Evolutionary conservation across 2,113 vertebrate genomes (phyloP), one percentile per base, ranked within the genome.

Genomic region (Rhadina sibilatrix): DNA sequence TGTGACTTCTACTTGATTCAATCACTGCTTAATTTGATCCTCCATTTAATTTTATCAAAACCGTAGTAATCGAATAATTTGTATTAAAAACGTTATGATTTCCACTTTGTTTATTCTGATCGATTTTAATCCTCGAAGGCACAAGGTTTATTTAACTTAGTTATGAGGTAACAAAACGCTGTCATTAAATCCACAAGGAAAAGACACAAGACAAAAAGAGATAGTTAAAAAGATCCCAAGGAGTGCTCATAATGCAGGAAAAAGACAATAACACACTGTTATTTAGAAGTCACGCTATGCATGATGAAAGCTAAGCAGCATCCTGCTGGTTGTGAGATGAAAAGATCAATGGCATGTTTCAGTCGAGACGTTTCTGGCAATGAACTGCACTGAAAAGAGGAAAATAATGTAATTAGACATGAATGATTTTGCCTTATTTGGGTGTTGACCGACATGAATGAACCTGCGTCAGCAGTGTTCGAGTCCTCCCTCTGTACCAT

Each of bases 41-140:
- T 86, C 70, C 94, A 92, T 96, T 96, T 97, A 93, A 96, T 93
- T 96, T 95, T 84, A 95, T 94, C 84, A 91, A 75, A 91, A 87
- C 56, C 5, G 57, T 33, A 84, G 88, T 92, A 95, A 96, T 86
- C 83, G 84, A 86, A 97, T 93, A 50, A 89, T 85, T 92, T 70
- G 74, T 59, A 75, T 87, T 94, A 66, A 77, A 96, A 93, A 11
- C 71, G 47, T 89, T 94, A 87, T 6, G 19, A 87, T 76, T 95
- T 97, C 87, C 92, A 95, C 96, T 92, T 92, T 91, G 66, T 92
- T 97, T 94, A 87, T 88, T 95, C 83, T 1, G 22, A 93, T 96
- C 85, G 78, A 81, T 94, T 95, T 94, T 90, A 84, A 93, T 95
- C 75, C 30, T 87, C 66, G 89, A 46, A 72, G 56, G 54, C 66